Base-by-base conservation (phyloP, 2,797 vertebrate species). In the Chelmon rostratus region DNA sequence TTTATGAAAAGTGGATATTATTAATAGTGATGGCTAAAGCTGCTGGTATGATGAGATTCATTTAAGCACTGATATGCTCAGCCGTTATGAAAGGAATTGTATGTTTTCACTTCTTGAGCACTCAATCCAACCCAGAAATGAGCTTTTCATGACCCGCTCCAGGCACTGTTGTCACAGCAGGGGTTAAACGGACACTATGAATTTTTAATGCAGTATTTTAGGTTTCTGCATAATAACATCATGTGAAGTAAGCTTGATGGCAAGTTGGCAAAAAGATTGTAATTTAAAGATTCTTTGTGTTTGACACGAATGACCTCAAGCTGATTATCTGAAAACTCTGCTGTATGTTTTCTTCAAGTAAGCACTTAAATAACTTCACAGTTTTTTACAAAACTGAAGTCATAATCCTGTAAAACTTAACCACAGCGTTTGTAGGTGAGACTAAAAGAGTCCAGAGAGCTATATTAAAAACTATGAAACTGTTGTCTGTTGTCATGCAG, bases 1-100 rank as follows among this genome's bases (percentile, higher is more conserved):
- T 89, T 89, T 87, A 91, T 93, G 90, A 92, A 91, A 92, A 91
- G 87, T 86, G 91, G 90, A 92, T 93, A 90, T 95, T 94, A 94
- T 94, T 94, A 94, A 94, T 92, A 82, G 84, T 82, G 89, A 93
- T 91, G 78, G 88, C 74, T 84, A 81, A 89, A 90, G 86, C 90
- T 89, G 87, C 70, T 74, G 86, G 86, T 78, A 74, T 92, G 90
- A 94, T 92, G 89, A 91, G 84, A 92, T 91, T 91, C 89, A 87
- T 86, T 91, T 85, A 82, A 70, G 78, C 72, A 68, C 76, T 86
- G 79, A 92, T 93, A 85, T 66, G 76, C 76, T 79, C 58, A 57
- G 84, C 46, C 69, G 82, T 83, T 79, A 86, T 85, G 63, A 81
- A 84, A 89, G 38, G 68, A 88, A 88, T 65, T 79, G 76, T 85